Evolutionary conservation across 2,113 vertebrate species (phyloP).

Genomic region (Chloropsis cyanopogon): DNA sequence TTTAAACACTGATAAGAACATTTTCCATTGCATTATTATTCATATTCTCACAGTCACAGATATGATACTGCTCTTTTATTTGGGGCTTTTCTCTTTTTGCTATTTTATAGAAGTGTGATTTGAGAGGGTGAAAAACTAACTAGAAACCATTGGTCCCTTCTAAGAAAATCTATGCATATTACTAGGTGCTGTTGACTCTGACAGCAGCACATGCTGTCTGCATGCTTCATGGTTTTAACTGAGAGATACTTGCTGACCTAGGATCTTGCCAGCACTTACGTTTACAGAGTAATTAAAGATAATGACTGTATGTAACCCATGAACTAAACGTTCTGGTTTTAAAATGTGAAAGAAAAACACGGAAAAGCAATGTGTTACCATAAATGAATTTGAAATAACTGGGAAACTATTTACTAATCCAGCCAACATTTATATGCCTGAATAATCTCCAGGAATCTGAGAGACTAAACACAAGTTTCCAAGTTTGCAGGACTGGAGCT

Average conservation of each 20-base stretch:
- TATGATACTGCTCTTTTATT: not conserved
- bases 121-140: not conserved
- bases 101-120: not conserved
- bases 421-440: constrained; percentile 12
- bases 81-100: not conserved
- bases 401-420: constrained; percentile 19
- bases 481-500: not conserved
- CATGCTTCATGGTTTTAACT: not conserved
- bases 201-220: not conserved
- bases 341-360: constrained; percentile 36
- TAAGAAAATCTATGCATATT: not conserved
- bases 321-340: constrained; percentile 28
- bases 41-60: not conserved
- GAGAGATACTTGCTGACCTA: constrained; percentile 1
- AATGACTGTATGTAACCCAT: constrained; percentile 1
- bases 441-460: constrained; percentile 27
- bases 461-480: not conserved
- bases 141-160: not conserved
- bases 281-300: constrained; percentile 31
- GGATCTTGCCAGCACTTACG: not conserved
- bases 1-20: not conserved
- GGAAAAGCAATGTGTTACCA: constrained; percentile 14
- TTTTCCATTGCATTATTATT: not conserved
- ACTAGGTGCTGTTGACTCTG: not conserved
- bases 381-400: constrained; percentile 28